Evolutionary conservation across 2,888 invertebrate genomes (phyloP).

Genomic region (Drosophila meridionalis): DNA sequence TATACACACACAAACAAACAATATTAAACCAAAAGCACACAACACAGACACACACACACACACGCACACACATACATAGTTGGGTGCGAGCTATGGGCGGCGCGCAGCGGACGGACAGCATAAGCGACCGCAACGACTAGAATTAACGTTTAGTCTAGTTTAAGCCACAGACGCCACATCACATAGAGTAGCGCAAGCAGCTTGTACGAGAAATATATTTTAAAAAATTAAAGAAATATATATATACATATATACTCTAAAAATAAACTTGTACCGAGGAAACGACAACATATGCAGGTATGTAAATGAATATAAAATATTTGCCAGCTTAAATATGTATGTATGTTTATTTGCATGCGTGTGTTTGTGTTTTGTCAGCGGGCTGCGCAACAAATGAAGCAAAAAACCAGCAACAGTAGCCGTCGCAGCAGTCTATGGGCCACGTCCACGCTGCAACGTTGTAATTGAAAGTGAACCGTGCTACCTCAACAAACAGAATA

Average conservation of each 20-base stretch:
- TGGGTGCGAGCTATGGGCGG: conserved; percentile 45
- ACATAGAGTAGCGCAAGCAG: conserved; percentile 41
- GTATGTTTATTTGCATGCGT: conserved; percentile 11
- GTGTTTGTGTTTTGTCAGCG: conserved; percentile 18
- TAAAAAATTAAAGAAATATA: conserved; percentile 2
- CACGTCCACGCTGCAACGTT: conserved; percentile 53
- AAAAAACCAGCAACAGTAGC: conserved; percentile 11
- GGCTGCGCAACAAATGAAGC: conserved; percentile 41
- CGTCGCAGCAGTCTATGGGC: conserved; percentile 26
- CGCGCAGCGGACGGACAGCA: conserved; percentile 33
- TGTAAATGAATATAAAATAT: conserved; percentile 24
- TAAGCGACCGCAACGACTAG: conserved; percentile 54
- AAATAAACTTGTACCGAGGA: conserved; percentile 13
- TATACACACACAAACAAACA: conserved; percentile 13
- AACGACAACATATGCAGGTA: conserved; percentile 37
- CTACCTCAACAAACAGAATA: conserved; percentile 51
- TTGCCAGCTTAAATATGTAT: conserved; percentile 16
- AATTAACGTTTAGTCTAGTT: conserved; percentile 77
- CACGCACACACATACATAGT: conserved; percentile 5
- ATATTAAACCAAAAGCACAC: conserved; percentile 1
- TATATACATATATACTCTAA: background rate
- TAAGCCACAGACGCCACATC: conserved; percentile 66
- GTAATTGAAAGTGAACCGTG: conserved; percentile 46
- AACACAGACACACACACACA: background rate
- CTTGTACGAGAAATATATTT: background rate